Evolutionary conservation across 2,113 vertebrate genomes (phyloP), one percentile per base, ranked within the genome.

Genomic region (Callocephalon fimbriatum): DNA sequence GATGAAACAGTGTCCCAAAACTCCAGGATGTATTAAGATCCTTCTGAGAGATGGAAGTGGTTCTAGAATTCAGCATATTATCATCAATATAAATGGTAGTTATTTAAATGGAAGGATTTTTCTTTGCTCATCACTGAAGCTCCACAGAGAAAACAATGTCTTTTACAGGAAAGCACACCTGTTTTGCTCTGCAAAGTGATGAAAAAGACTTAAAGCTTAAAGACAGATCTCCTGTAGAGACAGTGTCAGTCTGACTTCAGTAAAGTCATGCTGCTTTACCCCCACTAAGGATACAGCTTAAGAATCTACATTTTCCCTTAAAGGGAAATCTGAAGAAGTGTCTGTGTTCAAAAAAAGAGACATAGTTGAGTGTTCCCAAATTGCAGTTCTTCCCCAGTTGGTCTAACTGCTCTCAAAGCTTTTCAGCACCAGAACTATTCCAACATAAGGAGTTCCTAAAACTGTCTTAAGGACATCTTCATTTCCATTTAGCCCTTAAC

Each of bases 1-100:
- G 76, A 95, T 87, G 77, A 97, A 97, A 79, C 7, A 3, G 48
- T 62, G 73, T 73, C 88, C 94, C 91, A 92, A 94, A 95, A 92
- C 86, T 96, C 94, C 89, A 93, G 80, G 86, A 82, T 66, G 38
- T 87, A 93, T 92, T 95, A 89, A 93, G 86, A 82, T 45, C 73
- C 73, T 76, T 96, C 51, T 2, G 10, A 89, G 81, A 96, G 27
- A 92, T 73, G 58, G 83, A 95, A 95, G 44, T 20, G 35, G 73
- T 82, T 94, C 86, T 38, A 91, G 70, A 85, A 95, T 68, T 88
- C 73, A 87, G 73, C 31, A 47, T 82, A 89, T 94, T 94, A 75
- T 81, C 56, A 63, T 84, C 83, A 65, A 56, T 82, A 84, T 56
- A 80, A 96, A 88, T 71, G 83, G 65, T 1, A 91, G 48, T 91